Conservation (phyloP, 2,113 vertebrate species). For the Pachyramphus minor region DNA sequence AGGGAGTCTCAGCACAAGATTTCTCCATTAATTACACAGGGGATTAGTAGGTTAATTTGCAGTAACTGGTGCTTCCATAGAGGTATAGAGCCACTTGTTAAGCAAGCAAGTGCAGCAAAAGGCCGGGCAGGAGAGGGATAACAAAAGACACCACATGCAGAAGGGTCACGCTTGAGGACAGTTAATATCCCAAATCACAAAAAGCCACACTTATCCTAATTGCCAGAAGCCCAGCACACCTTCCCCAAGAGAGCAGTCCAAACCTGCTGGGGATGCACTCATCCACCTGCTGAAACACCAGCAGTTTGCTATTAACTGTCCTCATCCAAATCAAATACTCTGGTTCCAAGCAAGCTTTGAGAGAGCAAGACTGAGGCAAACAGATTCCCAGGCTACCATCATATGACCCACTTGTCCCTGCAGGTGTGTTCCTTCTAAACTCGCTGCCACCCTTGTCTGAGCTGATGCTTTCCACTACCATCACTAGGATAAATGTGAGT, state of each 20-base stretch:
- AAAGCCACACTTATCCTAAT: neutral
- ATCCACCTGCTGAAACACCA: neutral
- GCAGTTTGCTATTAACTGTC: conserved; percentile 46
- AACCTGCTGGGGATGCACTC: neutral
- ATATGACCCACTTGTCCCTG: neutral
- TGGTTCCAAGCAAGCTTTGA: conserved; percentile 13
- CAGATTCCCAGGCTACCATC: neutral
- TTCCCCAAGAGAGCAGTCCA: neutral
- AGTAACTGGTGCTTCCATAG: conserved; percentile 65
- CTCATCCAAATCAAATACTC: neutral
- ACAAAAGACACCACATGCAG: conserved; percentile 39
- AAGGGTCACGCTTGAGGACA: neutral
- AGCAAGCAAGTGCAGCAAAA: conserved; percentile 49
- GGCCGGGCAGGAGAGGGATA: neutral
- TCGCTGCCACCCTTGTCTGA: neutral
- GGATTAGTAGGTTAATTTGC: conserved; percentile 34
- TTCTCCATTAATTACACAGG: neutral
- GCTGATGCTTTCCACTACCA: neutral
- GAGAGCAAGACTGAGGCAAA: neutral
- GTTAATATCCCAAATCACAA: conserved; percentile 38
- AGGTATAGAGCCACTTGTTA: conserved; percentile 53
- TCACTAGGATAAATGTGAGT: neutral
- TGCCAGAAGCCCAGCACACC: neutral
- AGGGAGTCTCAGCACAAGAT: neutral
- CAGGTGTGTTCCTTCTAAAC: neutral